Evolutionary conservation across 2,888 invertebrate species (phyloP).

Genomic region (Torymus texanus): DNA sequence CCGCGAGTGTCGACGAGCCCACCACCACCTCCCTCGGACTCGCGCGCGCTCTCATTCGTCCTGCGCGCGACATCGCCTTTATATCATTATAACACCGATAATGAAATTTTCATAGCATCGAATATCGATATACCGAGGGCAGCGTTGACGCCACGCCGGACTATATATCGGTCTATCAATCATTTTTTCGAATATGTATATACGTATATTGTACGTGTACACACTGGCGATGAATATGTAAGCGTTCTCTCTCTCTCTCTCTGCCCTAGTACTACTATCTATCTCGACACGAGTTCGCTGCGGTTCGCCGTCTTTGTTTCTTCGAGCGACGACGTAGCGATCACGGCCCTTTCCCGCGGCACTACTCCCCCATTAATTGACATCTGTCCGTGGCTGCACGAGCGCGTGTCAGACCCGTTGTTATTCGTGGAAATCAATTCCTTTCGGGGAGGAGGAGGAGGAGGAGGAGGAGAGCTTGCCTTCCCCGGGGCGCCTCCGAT

Average conservation of each 20-base stretch:
- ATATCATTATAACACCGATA: slow-evolving; percentile 69
- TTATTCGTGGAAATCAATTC: slow-evolving; percentile 45
- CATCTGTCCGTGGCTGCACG: slow-evolving; percentile 61
- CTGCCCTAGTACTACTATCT: not conserved
- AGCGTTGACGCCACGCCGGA: not conserved
- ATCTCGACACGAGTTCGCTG: not conserved
- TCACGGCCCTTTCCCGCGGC: no score
- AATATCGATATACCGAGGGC: slow-evolving; percentile 66
- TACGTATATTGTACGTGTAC: not conserved
- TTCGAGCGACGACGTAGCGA: slow-evolving; percentile 28
- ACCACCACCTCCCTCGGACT: slow-evolving; percentile 46
- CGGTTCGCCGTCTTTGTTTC: slow-evolving; percentile 17
- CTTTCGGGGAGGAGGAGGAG: not conserved
- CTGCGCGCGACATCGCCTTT: slow-evolving; percentile 62
- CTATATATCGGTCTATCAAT: slow-evolving; percentile 66
- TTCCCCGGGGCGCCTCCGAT: not conserved
- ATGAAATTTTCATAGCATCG: slow-evolving; percentile 71
- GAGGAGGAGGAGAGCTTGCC: no score
- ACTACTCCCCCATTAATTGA: slow-evolving; percentile 63
- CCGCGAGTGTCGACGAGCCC: slow-evolving; percentile 65
- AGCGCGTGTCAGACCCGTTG: slow-evolving; percentile 11
- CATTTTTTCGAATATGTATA: slow-evolving; percentile 56
- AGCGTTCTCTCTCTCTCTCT: slow-evolving; percentile 3
- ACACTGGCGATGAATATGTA: slow-evolving; percentile 24
- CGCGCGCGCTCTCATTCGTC: slow-evolving; percentile 54